Conservation (phyloP, 1,140 invertebrate species). For the Cotesia chilonis region DNA sequence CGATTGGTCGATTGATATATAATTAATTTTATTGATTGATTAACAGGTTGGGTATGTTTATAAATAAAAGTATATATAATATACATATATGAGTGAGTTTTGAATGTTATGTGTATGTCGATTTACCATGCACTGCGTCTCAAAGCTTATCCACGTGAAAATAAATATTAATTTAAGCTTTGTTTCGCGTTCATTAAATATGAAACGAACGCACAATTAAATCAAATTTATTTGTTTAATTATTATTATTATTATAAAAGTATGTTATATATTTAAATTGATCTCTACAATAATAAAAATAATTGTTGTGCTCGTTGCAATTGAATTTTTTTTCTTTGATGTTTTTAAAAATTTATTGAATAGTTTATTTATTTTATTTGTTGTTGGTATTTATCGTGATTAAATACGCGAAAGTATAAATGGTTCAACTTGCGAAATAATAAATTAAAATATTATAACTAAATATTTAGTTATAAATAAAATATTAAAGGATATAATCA, state of each 20-base stretch:
- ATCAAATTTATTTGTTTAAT: no score
- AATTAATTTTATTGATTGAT: conserved; percentile 12
- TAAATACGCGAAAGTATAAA: not conserved
- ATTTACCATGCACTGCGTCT: conserved; percentile 2
- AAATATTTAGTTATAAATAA: no score
- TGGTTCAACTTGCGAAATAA: no score
- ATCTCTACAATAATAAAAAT: no score
- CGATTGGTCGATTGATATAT: no score
- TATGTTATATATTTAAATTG: no score
- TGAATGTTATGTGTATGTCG: conserved; percentile 15
- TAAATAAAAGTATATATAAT: not conserved
- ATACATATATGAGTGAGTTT: not conserved
- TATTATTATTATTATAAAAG: no score
- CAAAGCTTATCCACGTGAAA: not conserved
- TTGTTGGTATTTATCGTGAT: not conserved
- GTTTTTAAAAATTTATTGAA: not conserved
- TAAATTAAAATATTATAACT: no score
- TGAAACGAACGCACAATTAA: no score
- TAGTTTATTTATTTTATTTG: not conserved
- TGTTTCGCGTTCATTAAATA: no score
- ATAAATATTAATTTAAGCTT: not conserved
- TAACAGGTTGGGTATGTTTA: conserved; percentile 30
- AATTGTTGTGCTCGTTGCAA: not conserved
- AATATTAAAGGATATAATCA: no score
- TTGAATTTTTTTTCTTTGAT: not conserved